Evolutionary conservation across 2,797 vertebrate genomes (phyloP).

Genomic region (Amphiprion clarkii): DNA sequence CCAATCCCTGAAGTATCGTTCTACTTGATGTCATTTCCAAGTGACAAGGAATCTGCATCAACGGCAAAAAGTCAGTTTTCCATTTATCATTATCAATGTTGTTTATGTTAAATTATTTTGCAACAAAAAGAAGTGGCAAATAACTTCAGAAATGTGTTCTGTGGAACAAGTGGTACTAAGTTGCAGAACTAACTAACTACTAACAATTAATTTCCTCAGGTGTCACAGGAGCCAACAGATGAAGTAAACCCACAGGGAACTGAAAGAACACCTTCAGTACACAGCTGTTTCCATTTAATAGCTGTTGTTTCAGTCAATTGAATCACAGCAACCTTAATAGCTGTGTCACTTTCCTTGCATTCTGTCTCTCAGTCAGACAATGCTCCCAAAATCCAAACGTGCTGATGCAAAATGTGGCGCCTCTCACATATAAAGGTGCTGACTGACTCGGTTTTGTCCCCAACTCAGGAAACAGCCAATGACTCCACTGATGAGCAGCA

Average conservation of each 20-base stretch:
- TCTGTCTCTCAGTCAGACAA: conserved; percentile 45
- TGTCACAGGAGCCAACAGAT: conserved; percentile 41
- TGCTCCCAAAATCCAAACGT: conserved; percentile 35
- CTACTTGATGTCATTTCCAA: conserved; percentile 6
- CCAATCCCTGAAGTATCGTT: neutral
- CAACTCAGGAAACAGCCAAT: conserved; percentile 39
- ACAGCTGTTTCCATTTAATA: conserved; percentile 63
- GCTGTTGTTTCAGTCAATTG: conserved; percentile 54
- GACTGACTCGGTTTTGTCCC: conserved; percentile 46
- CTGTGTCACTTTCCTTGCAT: conserved; percentile 39
- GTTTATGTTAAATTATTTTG: neutral
- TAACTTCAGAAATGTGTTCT: conserved; percentile 10
- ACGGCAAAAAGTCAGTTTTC: neutral
- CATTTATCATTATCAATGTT: conserved; percentile 1
- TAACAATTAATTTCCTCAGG: conserved; percentile 31
- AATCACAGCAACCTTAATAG: conserved; percentile 54
- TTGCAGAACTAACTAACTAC: conserved; percentile 2
- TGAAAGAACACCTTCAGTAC: conserved; percentile 37
- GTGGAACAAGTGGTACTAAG: conserved; percentile 14
- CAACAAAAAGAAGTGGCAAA: neutral
- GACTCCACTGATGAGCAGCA: conserved; percentile 42
- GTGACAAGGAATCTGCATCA: conserved; percentile 7
- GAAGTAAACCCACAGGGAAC: conserved; percentile 49
- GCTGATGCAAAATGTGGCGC: conserved; percentile 15
- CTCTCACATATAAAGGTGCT: conserved; percentile 36